Evolutionary conservation across 2,113 vertebrate species (phyloP).

Genomic region (Promerops cafer): DNA sequence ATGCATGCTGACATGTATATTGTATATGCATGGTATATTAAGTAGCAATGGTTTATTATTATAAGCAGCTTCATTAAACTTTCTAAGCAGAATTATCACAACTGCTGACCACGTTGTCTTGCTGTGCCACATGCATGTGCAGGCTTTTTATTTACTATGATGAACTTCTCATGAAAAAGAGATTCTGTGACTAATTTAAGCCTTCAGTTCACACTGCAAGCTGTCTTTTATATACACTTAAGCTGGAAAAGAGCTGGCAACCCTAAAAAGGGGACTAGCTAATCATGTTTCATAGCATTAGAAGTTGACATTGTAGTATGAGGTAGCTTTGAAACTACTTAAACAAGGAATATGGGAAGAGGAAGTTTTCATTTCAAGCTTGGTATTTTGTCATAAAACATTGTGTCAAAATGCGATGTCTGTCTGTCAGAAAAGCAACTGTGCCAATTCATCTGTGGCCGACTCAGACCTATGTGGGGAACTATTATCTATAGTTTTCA

Average conservation of each 20-base stretch:
- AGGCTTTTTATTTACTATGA: neutral
- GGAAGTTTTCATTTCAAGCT: neutral
- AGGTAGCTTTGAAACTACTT: neutral
- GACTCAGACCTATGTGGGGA: neutral
- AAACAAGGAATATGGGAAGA: neutral
- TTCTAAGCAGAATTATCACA: neutral
- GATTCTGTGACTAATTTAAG: neutral
- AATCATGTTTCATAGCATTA: fast-evolving
- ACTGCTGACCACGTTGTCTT: neutral
- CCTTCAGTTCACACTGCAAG: neutral
- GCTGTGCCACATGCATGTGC: neutral
- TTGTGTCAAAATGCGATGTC: neutral
- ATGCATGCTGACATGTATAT: neutral
- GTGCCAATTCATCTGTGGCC: neutral
- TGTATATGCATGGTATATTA: neutral
- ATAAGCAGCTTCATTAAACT: neutral
- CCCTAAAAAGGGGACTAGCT: neutral
- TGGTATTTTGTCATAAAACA: neutral
- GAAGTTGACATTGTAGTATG: neutral
- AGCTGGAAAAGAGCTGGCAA: neutral
- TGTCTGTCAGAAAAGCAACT: neutral
- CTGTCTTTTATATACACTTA: neutral
- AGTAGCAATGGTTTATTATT: neutral
- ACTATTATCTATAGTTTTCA: neutral
- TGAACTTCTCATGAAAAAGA: neutral